Percentiles rank a stretch among this genome's conserved stretches.
Evolutionary conservation across 2,888 invertebrate species (phyloP).

Genomic region (Myopa testacea): DNA sequence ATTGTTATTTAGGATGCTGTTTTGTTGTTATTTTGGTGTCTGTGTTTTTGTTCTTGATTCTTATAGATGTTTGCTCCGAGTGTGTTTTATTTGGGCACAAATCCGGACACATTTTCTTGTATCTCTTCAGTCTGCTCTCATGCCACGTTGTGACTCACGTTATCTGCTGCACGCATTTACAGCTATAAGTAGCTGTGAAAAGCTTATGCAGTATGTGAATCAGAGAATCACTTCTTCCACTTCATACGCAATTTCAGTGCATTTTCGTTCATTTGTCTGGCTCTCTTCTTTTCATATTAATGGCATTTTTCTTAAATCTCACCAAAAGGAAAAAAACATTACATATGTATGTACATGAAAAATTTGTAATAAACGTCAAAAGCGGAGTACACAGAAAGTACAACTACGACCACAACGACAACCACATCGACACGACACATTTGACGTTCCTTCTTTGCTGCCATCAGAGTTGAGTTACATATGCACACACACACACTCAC

Average conservation of each 20-base stretch:
- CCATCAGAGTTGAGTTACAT: no score
- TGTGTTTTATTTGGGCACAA: slow-evolving; percentile 12
- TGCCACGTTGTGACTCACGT: slow-evolving; percentile 17
- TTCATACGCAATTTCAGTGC: neutral
- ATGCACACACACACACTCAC: no score
- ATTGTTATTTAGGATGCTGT: neutral
- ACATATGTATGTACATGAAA: no score
- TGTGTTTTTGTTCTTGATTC: neutral
- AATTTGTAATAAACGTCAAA: no score
- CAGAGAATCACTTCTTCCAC: no score
- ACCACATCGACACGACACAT: neutral
- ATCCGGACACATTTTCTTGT: neutral
- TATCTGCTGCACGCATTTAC: slow-evolving; percentile 9
- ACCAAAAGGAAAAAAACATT: no score
- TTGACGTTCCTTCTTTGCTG: no score
- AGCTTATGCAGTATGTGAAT: neutral
- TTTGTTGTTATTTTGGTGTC: neutral
- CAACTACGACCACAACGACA: no score
- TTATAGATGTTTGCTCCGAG: neutral
- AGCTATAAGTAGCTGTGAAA: neutral
- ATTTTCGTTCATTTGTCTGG: neutral
- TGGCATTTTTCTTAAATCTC: no score
- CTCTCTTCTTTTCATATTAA: neutral
- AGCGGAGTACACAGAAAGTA: no score
- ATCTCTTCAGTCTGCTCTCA: neutral